These are phyloP conservation scores for Emys orbicularis DNA, from an alignment of 2,797 vertebrate genomes.

Conservation along the genomic window DNA sequence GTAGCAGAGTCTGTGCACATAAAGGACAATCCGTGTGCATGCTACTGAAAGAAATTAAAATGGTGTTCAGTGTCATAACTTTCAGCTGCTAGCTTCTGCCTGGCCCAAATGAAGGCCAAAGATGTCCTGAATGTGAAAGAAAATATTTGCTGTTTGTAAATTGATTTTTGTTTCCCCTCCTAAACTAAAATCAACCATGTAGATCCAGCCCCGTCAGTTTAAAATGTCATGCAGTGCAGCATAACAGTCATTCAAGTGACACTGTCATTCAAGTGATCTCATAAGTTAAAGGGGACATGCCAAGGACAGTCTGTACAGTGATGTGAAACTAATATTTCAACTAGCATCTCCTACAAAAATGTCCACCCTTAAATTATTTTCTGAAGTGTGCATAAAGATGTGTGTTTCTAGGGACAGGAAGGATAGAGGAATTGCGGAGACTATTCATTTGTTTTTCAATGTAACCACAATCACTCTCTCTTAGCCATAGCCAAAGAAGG, in stretches of 20 bases:
- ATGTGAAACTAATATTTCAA: slow-evolving; percentile 48
- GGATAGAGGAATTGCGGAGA: neutral
- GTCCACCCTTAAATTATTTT: neutral
- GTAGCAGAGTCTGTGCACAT: slow-evolving; percentile 46
- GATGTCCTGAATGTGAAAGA: slow-evolving; percentile 61
- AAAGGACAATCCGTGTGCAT: slow-evolving; percentile 57
- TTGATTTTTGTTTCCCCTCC: slow-evolving; percentile 72
- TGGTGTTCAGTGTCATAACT: slow-evolving; percentile 43
- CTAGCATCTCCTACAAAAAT: slow-evolving; percentile 22
- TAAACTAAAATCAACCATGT: slow-evolving; percentile 1
- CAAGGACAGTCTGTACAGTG: slow-evolving; percentile 58
- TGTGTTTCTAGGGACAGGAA: slow-evolving; percentile 9
- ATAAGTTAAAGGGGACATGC: slow-evolving; percentile 38
- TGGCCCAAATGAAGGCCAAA: slow-evolving; percentile 72
- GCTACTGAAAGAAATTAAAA: slow-evolving; percentile 69
- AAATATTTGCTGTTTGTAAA: slow-evolving; percentile 73
- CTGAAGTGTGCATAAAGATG: neutral
- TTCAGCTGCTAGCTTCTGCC: slow-evolving; percentile 59
- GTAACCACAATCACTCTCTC: neutral
- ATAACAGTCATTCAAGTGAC: slow-evolving; percentile 58
- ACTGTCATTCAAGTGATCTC: slow-evolving; percentile 32
- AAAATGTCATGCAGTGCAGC: slow-evolving; percentile 62
- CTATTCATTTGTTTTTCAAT: slow-evolving; percentile 30
- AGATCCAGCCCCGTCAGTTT: slow-evolving; percentile 61
- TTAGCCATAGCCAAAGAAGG: neutral